Percentiles rank a stretch among this genome's conserved stretches.
phyloP scores from a whole-genome alignment of 92 coral and sea anemone species.

The Bergia puertoricense region DNA sequence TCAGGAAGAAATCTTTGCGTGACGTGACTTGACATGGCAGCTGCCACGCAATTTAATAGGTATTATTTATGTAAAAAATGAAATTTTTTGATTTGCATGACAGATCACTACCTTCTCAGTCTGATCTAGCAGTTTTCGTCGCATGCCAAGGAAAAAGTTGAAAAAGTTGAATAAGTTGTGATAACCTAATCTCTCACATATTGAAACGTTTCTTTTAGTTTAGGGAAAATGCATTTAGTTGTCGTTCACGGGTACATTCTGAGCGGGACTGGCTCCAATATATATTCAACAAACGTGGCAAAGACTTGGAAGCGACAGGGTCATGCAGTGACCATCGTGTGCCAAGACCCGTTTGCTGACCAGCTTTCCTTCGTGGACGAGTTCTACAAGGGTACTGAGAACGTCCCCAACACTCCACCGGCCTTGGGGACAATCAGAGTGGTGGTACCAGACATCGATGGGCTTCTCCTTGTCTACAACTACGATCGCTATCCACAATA shows the following conservation, averaged over 20 bases:
- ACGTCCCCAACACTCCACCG: constrained; percentile 75
- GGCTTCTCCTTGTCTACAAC: constrained; percentile 84
- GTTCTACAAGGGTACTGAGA: constrained; percentile 62
- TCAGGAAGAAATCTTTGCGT: neutral
- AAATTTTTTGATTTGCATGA: no score
- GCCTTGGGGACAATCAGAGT: constrained; percentile 71
- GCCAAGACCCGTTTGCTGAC: constrained; percentile 84
- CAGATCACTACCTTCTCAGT: no score
- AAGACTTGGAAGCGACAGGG: constrained; percentile 84
- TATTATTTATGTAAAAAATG: no score
- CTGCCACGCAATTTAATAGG: neutral
- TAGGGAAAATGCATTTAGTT: constrained; percentile 70
- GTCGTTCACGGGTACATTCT: constrained; percentile 82
- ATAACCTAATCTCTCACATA: neutral
- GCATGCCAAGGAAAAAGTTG: neutral
- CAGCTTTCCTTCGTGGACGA: constrained; percentile 84
- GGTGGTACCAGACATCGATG: constrained; percentile 80
- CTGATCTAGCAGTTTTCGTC: neutral
- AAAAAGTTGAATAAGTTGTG: neutral
- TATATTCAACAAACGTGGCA: constrained; percentile 81
- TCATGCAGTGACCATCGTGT: constrained; percentile 81
- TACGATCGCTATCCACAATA: constrained; percentile 80
- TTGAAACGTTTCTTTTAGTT: no score
- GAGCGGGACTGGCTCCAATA: constrained; percentile 84
- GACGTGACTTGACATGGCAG: neutral